Evolutionary conservation across 37 sponge, comb jelly and placozoan genomes (phyloP).

Genomic region (Aphrocallistes beatrix): DNA sequence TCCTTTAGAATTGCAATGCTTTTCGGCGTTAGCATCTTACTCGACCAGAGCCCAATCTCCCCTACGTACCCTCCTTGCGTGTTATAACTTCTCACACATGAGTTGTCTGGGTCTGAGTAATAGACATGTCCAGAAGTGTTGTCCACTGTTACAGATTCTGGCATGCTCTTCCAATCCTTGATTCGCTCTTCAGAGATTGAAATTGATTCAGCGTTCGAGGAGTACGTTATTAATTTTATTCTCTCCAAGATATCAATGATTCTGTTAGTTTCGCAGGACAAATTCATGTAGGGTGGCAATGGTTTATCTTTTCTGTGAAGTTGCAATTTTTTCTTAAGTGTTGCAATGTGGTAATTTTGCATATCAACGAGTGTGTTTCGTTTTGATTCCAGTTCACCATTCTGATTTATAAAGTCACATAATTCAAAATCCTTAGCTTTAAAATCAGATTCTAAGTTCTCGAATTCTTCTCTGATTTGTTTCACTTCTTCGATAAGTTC

Average conservation of each 20-base stretch:
- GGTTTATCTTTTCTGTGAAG: not conserved
- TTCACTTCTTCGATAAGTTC: not conserved
- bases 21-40: not conserved
- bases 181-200: not conserved
- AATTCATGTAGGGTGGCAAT: not conserved
- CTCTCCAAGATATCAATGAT: not conserved
- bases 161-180: not conserved
- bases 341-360: not conserved
- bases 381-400: not conserved
- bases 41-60: conserved; percentile 7
- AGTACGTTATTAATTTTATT: not conserved
- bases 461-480: not conserved
- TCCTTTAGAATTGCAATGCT: not conserved
- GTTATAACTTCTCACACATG: not conserved
- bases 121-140: not conserved
- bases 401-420: not conserved
- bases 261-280: not conserved
- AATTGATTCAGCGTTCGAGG: not conserved
- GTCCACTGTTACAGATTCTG: not conserved
- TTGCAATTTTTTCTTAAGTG: not conserved
- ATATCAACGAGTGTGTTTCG: not conserved
- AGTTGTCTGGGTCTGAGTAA: not conserved
- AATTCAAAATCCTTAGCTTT: not conserved
- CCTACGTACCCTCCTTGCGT: not conserved
- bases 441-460: not conserved